Evolutionary conservation across 2,888 invertebrate species (phyloP).

Genomic region (Ceratothoa steindachneri): DNA sequence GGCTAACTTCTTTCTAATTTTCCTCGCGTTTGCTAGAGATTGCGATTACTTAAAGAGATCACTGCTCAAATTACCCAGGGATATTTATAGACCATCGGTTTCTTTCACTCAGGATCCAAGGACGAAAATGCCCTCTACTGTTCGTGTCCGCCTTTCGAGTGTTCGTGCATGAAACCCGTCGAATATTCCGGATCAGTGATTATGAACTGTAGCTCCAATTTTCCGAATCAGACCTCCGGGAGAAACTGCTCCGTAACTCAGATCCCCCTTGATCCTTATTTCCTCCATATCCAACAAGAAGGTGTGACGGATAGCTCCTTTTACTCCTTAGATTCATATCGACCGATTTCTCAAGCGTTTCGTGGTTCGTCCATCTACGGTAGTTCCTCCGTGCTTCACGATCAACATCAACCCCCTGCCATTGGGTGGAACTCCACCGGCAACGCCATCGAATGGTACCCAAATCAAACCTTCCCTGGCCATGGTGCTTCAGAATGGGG

Average conservation of each 20-base stretch:
- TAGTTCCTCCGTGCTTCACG: background rate
- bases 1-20: too few relatives aligned
- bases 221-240: background rate
- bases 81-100: background rate
- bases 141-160: background rate
- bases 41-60: background rate
- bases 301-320: background rate
- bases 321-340: background rate
- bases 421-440: background rate
- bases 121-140: background rate
- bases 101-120: background rate
- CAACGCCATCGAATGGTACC: background rate
- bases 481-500: background rate
- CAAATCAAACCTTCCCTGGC: background rate
- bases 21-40: background rate
- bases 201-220: background rate
- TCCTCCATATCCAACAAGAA: constrained; percentile 1
- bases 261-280: background rate
- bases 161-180: background rate
- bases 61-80: too few relatives aligned
- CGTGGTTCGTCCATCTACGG: background rate
- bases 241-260: background rate
- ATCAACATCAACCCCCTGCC: background rate
- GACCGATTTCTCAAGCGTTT: background rate
- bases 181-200: background rate